Evolutionary conservation across 2,113 vertebrate genomes (phyloP), one percentile per base, ranked within the genome.

Genomic region (Colinus virginianus): DNA sequence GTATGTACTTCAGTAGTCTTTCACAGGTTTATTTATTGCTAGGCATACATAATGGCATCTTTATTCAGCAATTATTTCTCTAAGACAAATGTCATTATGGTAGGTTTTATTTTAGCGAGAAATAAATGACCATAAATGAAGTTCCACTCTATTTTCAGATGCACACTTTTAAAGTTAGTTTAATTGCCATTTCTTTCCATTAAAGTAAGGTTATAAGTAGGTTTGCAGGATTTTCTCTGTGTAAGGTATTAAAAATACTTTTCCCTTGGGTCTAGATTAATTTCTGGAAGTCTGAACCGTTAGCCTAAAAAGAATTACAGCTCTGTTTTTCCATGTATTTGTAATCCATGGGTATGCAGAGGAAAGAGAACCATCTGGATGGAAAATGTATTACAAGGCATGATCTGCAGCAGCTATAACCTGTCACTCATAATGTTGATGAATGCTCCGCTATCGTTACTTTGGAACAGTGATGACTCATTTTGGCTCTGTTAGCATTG

Each of bases 131-230:
- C 8, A 95, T 81, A 75, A 82, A 71, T 77, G 64, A 88, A 95
- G 46, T 75, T 81, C 22, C 45, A 72, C 61, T 72, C 61, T 94
- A 82, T 95, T 96, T 96, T 95, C 79, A 96, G 85, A 88, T 87
- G 40, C 76, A 90, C 49, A 45, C 56, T 87, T 81, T 87, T 49
- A 83, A 85, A 87, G 79, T 87, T 42, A 81, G 51, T 92, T 90
- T 93, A 80, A 89, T 93, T 90, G 34, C 48, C 76, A 67, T 79
- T 94, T 84, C 70, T 95, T 91, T 92, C 84, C 87, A 79, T 90
- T 94, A 95, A 78, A 90, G 67, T 62, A 42, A 30, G n/a, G 69
- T 90, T 97, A 94, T 91, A 96, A 90, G 93, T 87, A 94, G 82
- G 38, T 90, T 95, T 81, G 64, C 79, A 90, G 61, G 25, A 2